Percentiles rank a stretch among this genome's conserved stretches.
These are phyloP conservation scores for Drosophila rhopaloa DNA, from an alignment of 1,140 invertebrate species.

Conservation along the genomic window DNA sequence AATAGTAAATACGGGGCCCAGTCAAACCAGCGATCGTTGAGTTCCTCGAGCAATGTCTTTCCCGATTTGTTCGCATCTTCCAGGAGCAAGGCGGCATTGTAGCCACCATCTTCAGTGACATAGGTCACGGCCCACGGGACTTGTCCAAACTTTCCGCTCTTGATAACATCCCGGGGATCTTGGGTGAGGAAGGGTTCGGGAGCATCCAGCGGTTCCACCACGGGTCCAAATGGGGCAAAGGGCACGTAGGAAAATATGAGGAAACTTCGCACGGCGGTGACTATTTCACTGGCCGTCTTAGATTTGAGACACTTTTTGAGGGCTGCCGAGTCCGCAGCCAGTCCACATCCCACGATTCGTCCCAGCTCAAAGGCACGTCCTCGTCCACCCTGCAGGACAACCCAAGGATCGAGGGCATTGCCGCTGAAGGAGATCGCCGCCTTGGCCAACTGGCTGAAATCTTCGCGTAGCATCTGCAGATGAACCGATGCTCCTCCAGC, in stretches of 20 bases:
- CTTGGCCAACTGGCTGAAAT: conserved; percentile 53
- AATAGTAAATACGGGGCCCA: conserved; percentile 58
- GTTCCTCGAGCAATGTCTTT: conserved; percentile 21
- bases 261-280: conserved; percentile 52
- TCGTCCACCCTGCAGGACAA: conserved; percentile 85
- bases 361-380: conserved; percentile 86
- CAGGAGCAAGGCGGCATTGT: conserved; percentile 83
- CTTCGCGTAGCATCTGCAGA: conserved; percentile 88
- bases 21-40: conserved; percentile 58
- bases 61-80: conserved; percentile 1
- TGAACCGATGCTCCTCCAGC: conserved; percentile 87
- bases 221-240: conserved; percentile 87
- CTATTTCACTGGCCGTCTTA: conserved; percentile 79
- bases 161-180: conserved; percentile 85
- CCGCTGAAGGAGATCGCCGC: conserved; percentile 70
- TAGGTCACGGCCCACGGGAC: conserved; percentile 86
- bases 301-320: conserved; percentile 87
- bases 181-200: conserved; percentile 85
- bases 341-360: conserved; percentile 86
- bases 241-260: conserved; percentile 86
- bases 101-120: conserved; percentile 86
- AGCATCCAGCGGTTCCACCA: conserved; percentile 83
- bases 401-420: conserved; percentile 72
- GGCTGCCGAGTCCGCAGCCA: conserved; percentile 59
- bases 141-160: conserved; percentile 85